A percentile compares a stretch with the other conserved stretches of the same genome.
phyloP scores from a whole-genome alignment of 2,888 invertebrate species.

The Cheilosia soror region DNA sequence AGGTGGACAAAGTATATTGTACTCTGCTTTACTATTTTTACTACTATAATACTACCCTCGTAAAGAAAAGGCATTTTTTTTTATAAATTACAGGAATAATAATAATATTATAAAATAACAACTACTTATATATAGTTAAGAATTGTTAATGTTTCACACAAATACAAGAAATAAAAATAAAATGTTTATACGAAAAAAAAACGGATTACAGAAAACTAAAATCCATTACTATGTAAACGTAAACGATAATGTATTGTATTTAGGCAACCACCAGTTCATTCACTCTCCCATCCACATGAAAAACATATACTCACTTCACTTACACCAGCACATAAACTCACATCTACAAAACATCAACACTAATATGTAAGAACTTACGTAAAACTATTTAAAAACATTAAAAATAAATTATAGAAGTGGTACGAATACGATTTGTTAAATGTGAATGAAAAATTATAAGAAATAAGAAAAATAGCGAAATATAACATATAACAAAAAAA shows the following conservation, averaged over 20 bases:
- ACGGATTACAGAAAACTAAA: background rate
- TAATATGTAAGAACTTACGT: slow-evolving; percentile 35
- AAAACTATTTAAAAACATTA: slow-evolving; percentile 27
- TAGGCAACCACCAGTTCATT: slow-evolving; percentile 39
- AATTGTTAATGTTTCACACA: slow-evolving; percentile 53
- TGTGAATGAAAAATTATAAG: slow-evolving; percentile 53
- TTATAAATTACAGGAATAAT: slow-evolving; percentile 57
- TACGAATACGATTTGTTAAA: slow-evolving; percentile 70
- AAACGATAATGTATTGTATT: slow-evolving; percentile 43
- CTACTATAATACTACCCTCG: slow-evolving; percentile 28
- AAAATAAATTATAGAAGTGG: slow-evolving; percentile 36
- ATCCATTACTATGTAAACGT: slow-evolving; percentile 21
- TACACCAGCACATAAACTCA: slow-evolving; percentile 20
- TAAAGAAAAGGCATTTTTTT: slow-evolving; percentile 57
- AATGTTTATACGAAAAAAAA: slow-evolving; percentile 39
- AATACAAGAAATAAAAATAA: slow-evolving; percentile 34
- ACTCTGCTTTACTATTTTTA: slow-evolving; percentile 40
- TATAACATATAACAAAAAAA: slow-evolving; percentile 34
- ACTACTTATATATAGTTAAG: slow-evolving; percentile 40
- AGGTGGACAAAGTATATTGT: slow-evolving; percentile 25
- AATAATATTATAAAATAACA: slow-evolving; percentile 25
- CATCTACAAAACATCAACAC: slow-evolving; percentile 10
- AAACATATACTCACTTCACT: slow-evolving; percentile 52
- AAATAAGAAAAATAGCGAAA: slow-evolving; percentile 10
- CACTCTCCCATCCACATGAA: slow-evolving; percentile 28